phyloP scores from a whole-genome alignment of 2,113 vertebrate genomes.

The Piaya cayana region DNA sequence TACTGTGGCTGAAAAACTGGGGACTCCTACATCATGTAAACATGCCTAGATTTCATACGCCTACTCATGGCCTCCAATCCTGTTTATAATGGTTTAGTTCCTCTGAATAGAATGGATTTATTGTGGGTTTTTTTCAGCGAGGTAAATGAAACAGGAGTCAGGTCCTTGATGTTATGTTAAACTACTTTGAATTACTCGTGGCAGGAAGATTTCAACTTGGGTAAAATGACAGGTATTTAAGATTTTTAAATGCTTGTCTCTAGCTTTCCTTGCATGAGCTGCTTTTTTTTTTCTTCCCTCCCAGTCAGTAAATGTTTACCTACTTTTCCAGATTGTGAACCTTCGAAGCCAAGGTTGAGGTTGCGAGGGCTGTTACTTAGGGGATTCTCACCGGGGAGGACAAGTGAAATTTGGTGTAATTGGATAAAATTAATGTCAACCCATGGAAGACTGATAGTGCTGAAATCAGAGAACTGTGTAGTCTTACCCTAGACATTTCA shows the following conservation, averaged over 20 bases:
- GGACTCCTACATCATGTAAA: constrained; percentile 60
- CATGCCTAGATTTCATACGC: constrained; percentile 53
- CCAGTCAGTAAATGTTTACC: background rate
- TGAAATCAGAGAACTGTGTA: background rate
- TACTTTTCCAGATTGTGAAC: background rate
- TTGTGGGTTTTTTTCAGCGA: background rate
- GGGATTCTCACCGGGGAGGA: background rate
- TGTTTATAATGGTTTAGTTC: background rate
- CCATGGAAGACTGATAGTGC: background rate
- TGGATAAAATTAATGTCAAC: background rate
- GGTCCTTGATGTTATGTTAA: background rate
- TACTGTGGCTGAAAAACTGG: constrained; percentile 52
- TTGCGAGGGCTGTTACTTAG: background rate
- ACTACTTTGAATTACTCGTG: background rate
- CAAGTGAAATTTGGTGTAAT: background rate
- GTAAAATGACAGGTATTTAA: background rate
- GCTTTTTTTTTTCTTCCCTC: background rate
- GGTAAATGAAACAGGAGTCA: background rate
- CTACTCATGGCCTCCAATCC: constrained; percentile 44
- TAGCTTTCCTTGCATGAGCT: background rate
- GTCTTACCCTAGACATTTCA: background rate
- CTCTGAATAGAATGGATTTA: background rate
- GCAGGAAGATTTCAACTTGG: background rate
- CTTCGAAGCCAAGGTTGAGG: background rate
- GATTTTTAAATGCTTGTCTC: background rate